Evolutionary conservation across 2,888 invertebrate species (phyloP), one percentile per base, ranked within the genome.

Genomic region (Pristionchus arcanus): DNA sequence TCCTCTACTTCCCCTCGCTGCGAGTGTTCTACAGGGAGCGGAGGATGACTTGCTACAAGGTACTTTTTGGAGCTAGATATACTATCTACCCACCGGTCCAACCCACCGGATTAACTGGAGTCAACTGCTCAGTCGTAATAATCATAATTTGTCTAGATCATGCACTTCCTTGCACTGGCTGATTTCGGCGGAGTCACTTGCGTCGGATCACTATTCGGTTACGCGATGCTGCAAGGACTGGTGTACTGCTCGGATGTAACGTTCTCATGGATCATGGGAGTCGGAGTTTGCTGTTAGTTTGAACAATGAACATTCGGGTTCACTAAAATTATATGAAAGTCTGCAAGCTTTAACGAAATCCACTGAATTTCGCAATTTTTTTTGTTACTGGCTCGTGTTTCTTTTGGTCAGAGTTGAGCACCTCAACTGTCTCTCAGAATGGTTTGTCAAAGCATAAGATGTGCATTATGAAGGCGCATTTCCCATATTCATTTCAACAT

Each of bases 81-180:
- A 5, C 5, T 42, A 9, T 42, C 9, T 3, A 5, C 42, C 42
- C 42, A n/a, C n/a, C n/a, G 3, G 9, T 42, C 42, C 42, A 42
- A 42, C 3, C 42, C 42, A 42, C 42, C 42, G 9, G 3, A 42
- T 9, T 9, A 42, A 9, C n/a, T n/a, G n/a, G n/a, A n/a, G n/a
- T n/a, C n/a, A n/a, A n/a, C n/a, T n/a, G 9, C 42, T 42, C 9
- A 9, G 42, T 42, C 42, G 3, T 42, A 42, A 3, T 42, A 42
- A 42, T 42, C 42, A 42, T 16, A 28, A 42, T 0, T 3, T 4
- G 5, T 28, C 15, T 13, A 53, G 53, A 83, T 83, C 49, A 53
- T 83, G 83, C 83, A 28, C 31, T 83, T 83, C 53, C 83, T 83
- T 19, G 83, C 83, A 7, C 53, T 83, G 28, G 83, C 55, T 11